phyloP scores from a whole-genome alignment of 2,797 vertebrate genomes.

The Otolemur crassicaudatus region DNA sequence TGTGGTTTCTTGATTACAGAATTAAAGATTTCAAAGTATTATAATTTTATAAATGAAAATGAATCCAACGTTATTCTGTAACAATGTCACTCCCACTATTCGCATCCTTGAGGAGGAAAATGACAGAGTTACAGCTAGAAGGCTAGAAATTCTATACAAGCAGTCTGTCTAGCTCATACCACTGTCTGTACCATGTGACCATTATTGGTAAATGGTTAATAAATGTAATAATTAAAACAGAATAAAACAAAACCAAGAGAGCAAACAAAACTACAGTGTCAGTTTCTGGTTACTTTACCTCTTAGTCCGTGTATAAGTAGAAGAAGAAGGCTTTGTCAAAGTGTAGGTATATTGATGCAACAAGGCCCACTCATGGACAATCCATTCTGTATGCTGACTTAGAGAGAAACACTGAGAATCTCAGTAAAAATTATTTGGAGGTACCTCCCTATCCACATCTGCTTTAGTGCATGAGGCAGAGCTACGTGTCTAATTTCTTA shows the following conservation, averaged over 20 bases:
- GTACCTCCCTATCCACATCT: neutral
- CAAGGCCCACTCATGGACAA: neutral
- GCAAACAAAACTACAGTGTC: neutral
- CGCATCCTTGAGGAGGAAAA: neutral
- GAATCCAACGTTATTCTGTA: neutral
- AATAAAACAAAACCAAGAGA: neutral
- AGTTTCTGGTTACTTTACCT: neutral
- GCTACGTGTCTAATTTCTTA: neutral
- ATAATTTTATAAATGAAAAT: neutral
- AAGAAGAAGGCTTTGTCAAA: neutral
- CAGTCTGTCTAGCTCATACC: neutral
- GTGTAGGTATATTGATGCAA: neutral
- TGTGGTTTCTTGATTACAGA: neutral
- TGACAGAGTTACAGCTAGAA: neutral
- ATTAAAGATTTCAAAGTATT: neutral
- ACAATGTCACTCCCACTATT: neutral
- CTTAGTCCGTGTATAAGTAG: neutral
- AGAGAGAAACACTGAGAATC: neutral
- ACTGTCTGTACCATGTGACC: neutral
- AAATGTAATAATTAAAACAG: neutral
- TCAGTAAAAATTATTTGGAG: neutral
- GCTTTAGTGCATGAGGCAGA: neutral
- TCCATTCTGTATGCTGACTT: neutral
- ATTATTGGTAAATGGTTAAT: neutral
- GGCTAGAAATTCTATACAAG: neutral